Evolutionary conservation across 2,888 invertebrate genomes (phyloP), one percentile per base, ranked within the genome.

Genomic region (Ischnus inquisitorius): DNA sequence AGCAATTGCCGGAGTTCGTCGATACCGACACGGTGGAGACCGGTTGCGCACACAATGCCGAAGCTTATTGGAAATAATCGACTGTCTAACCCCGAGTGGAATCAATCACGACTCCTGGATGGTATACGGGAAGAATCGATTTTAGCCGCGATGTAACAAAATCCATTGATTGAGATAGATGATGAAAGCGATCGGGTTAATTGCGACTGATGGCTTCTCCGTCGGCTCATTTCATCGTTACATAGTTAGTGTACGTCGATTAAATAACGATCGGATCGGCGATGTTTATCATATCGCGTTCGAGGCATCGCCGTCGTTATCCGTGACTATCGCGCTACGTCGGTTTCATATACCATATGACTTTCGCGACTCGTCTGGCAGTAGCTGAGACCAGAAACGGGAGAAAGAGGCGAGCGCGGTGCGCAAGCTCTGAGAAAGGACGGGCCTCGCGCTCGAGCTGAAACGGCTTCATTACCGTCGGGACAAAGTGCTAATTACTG

Each of bases 401-500:
- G 41, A 5, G 41, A 16, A 16, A 14, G 12, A 19, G 34, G 34
- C 22, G 19, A 14, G 5, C 34, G 48, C 48, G 25, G 62, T 41
- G 16, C 34, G 54, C 10, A 54, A 69, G 69, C 48, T n/a, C 34
- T n/a, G 41, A 62, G 34, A 43, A 71, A 41, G 14, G 22, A 46
- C 77, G 39, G 68, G 72, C 68, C 68, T 79, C 82, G 84, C 80
- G 84, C 83, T 82, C 74, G 79, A 84, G 85, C 82, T 62, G 85
- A 76, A 85, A 90, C 88, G 87, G 87, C 90, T 90, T 91, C 89
- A 91, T 90, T 91, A 88, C 84, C 86, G 78, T 75, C 82, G 80
- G 85, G 87, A 89, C 88, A 88, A 88, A 88, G 88, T 88, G 87
- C 89, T 88, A 88, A 88, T 91, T 91, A 91, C 90, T 85, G 87